A percentile compares a stretch with the other conserved stretches of the same genome.
These are phyloP conservation scores for Linyphia triangularis DNA, from an alignment of 2,888 invertebrate genomes.

Conservation along the genomic window DNA sequence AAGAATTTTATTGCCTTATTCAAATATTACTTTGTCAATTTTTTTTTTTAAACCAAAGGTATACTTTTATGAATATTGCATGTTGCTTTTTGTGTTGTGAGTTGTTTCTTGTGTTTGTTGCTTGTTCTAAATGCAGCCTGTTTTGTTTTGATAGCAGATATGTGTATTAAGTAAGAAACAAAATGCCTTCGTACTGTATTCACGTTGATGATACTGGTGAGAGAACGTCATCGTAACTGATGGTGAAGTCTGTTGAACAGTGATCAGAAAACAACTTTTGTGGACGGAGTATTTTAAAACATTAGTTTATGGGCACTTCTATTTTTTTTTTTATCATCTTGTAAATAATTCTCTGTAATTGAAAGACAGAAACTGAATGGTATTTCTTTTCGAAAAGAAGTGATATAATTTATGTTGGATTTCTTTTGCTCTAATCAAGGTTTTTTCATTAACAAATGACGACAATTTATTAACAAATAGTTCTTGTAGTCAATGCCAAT, in stretches of 20 bases:
- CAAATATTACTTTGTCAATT: not conserved
- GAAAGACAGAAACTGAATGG: too few species aligned
- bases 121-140: conserved; percentile 36
- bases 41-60: not conserved
- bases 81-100: conserved; percentile 29
- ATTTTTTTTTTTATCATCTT: not conserved
- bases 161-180: conserved; percentile 44
- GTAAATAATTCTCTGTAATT: too few species aligned
- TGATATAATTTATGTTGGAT: too few species aligned
- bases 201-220: conserved; percentile 48
- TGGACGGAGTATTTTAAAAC: not conserved
- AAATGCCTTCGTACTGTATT: conserved; percentile 23
- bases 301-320: not conserved
- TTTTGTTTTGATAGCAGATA: conserved; percentile 60
- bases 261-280: not conserved
- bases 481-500: too few species aligned
- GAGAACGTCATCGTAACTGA: conserved; percentile 28
- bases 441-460: too few species aligned
- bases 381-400: too few species aligned
- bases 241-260: conserved; percentile 37
- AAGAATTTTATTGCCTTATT: not conserved
- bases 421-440: too few species aligned
- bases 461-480: too few species aligned
- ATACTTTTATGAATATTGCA: not conserved
- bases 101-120: conserved; percentile 22